Percentiles rank a stretch among this genome's conserved stretches.
Conservation (phyloP, 2,797 vertebrate genomes). For the Pangasius djambal region DNA sequence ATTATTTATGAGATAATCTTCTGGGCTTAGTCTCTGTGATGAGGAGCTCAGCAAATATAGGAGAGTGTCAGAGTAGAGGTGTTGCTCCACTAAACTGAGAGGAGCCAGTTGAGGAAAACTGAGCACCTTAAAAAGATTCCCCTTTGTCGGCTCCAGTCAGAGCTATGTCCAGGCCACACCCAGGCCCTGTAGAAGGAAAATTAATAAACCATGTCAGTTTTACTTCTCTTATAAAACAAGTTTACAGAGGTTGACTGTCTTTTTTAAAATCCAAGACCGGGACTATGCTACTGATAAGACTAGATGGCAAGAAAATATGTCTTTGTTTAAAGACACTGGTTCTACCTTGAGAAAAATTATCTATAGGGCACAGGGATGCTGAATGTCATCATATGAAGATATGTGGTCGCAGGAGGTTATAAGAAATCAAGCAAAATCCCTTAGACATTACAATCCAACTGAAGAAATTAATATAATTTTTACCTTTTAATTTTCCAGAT, state of each 20-base stretch:
- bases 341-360: neutral
- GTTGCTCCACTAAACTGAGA: too few relatives aligned
- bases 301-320: neutral
- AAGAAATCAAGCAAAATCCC: neutral
- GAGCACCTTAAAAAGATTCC: neutral
- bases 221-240: neutral
- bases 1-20: too few relatives aligned
- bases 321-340: neutral
- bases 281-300: neutral
- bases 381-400: neutral
- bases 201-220: neutral
- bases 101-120: neutral
- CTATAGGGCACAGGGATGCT: neutral
- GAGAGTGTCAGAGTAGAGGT: too few relatives aligned
- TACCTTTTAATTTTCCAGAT: slow-evolving; percentile 49
- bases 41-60: too few relatives aligned
- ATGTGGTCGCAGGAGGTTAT: neutral
- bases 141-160: neutral
- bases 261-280: neutral
- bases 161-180: neutral
- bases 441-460: neutral
- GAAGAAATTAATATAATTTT: neutral
- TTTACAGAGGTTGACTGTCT: neutral
- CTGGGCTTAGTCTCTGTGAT: too few relatives aligned
- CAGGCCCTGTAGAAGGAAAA: neutral